phyloP scores from a whole-genome alignment of 1,140 invertebrate genomes.

The Streblospio benedicti region DNA sequence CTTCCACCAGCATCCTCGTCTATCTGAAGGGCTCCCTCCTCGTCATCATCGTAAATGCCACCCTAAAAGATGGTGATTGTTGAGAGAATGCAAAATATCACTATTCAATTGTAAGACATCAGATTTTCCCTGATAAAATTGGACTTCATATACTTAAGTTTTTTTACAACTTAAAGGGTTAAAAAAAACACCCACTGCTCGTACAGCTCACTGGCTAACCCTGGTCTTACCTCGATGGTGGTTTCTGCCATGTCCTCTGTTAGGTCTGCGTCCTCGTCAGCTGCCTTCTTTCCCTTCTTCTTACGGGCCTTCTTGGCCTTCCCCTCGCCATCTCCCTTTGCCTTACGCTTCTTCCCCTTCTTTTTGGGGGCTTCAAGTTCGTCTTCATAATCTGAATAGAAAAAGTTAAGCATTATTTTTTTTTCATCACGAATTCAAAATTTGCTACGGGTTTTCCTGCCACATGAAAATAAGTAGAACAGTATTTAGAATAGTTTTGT shows the following conservation, averaged over 20 bases:
- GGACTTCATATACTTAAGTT: too few species aligned
- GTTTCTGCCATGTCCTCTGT: neutral
- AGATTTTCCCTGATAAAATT: too few species aligned
- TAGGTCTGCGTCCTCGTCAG: constrained; percentile 19
- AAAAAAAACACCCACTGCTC: neutral
- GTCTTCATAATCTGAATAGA: neutral
- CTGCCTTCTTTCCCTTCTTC: constrained; percentile 33
- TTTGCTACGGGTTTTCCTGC: too few species aligned
- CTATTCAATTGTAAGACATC: too few species aligned
- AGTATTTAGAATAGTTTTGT: too few species aligned
- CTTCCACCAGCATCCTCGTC: neutral
- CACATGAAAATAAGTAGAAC: too few species aligned
- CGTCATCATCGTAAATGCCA: too few species aligned
- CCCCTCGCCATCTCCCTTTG: constrained; percentile 34
- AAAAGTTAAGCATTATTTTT: too few species aligned
- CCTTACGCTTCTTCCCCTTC: constrained; percentile 37
- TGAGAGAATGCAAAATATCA: too few species aligned
- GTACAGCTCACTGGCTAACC: neutral
- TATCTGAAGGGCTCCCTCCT: constrained; percentile 3
- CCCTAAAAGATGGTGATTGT: too few species aligned
- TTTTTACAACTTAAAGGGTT: too few species aligned
- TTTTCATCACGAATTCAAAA: too few species aligned
- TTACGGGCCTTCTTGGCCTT: constrained; percentile 31
- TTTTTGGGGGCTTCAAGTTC: constrained; percentile 16
- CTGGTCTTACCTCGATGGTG: constrained; percentile 25